Percentiles rank a stretch among this genome's conserved stretches.
phyloP scores from a whole-genome alignment of 2,113 vertebrate species.

The Tursiops truncatus region DNA sequence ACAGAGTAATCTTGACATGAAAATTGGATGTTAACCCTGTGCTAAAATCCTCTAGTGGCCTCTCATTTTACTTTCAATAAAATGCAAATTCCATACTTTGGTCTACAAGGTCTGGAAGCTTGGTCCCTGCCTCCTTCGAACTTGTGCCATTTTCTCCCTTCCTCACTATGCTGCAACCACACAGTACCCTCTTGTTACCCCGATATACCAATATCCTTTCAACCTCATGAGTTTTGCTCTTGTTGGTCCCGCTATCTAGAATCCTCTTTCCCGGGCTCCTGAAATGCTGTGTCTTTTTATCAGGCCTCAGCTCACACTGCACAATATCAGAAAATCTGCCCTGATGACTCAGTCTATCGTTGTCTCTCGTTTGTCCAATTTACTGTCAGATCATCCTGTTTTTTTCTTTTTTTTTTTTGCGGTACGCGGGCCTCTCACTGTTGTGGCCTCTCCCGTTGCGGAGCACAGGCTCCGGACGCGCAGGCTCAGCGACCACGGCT shows the following conservation, averaged over 20 bases:
- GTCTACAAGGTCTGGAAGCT: not conserved
- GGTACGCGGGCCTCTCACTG: too few relatives aligned
- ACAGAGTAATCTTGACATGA: not conserved
- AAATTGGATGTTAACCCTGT: not conserved
- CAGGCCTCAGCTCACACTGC: not conserved
- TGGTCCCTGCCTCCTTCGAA: not conserved
- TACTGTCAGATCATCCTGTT: not conserved
- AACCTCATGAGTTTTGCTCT: not conserved
- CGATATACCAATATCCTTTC: not conserved
- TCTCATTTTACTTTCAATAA: not conserved
- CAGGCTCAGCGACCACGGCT: too few relatives aligned
- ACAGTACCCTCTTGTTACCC: too few relatives aligned
- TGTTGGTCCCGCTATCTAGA: not conserved
- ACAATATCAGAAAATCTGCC: not conserved
- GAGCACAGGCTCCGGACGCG: too few relatives aligned
- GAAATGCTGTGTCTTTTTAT: not conserved
- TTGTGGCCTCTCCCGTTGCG: too few relatives aligned
- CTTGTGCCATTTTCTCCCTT: not conserved
- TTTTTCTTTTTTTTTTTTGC: not conserved
- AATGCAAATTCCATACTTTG: not conserved
- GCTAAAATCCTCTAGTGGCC: not conserved
- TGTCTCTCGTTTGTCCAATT: not conserved
- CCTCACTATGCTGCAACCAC: not conserved
- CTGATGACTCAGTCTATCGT: not conserved
- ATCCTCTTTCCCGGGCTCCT: not conserved